A percentile compares a stretch with the other conserved stretches of the same genome.
Evolutionary conservation across 1,140 invertebrate species (phyloP).

Genomic region (Drosophila ambigua): DNA sequence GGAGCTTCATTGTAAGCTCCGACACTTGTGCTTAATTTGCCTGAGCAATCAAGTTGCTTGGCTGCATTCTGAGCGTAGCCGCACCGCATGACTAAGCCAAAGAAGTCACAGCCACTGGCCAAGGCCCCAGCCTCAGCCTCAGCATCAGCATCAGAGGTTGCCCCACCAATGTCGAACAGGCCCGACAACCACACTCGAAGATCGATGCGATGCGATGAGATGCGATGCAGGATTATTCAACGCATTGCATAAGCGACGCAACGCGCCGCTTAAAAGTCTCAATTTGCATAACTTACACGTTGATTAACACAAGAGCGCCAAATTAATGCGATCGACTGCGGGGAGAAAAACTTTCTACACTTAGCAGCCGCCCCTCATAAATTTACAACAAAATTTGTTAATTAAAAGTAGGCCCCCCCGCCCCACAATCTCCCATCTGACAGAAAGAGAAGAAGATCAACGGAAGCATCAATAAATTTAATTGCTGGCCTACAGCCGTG

Average conservation of each 20-base stretch:
- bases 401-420: constrained; percentile 47
- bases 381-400: constrained; percentile 47
- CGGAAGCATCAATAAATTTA: constrained; percentile 42
- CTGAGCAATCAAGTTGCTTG: constrained; percentile 70
- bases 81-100: constrained; percentile 77
- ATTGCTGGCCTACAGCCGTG: constrained; percentile 56
- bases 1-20: background rate
- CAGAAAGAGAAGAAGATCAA: constrained; percentile 11
- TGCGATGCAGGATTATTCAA: constrained; percentile 38
- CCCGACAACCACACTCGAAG: no score
- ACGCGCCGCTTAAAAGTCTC: constrained; percentile 23
- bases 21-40: constrained; percentile 76
- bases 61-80: constrained; percentile 66
- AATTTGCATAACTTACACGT: constrained; percentile 73
- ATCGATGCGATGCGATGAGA: constrained; percentile 8
- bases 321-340: constrained; percentile 42
- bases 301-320: constrained; percentile 64
- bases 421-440: no score
- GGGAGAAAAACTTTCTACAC: constrained; percentile 69
- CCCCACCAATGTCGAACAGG: constrained; percentile 32
- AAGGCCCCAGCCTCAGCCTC: constrained; percentile 45
- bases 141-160: constrained; percentile 13
- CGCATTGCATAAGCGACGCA: constrained; percentile 44
- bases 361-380: constrained; percentile 52
- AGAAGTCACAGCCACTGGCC: constrained; percentile 63